Evolutionary conservation across 2,113 vertebrate genomes (phyloP), one percentile per base, ranked within the genome.

Genomic region (Promerops cafer): DNA sequence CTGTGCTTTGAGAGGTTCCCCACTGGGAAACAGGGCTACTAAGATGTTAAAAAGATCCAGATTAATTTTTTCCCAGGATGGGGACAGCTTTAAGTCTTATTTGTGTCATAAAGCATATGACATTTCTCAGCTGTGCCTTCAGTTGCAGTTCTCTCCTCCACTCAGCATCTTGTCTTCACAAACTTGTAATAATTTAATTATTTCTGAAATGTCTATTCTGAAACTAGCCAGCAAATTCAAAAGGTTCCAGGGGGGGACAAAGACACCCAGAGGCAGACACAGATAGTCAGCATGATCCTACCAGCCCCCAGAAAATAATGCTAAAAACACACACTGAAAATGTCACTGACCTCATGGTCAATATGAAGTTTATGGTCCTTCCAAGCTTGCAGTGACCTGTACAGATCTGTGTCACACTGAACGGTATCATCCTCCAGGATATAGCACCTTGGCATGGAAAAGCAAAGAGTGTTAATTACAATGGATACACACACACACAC

Each of bases 311-410:
- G 83, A 68, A 81, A 63, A 52, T 20, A 64, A 9, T 0, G 1
- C 66, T 64, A 50, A 66, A 45, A 71, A 9, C 20, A 57, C 28
- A 49, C 39, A 11, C 28, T 26, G 68, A 8, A 37, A 78, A 11
- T 56, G 39, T 26, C 91, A 93, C 96, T 89, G 80, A 99, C 99
- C 99, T 99, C 99, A 2, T 99, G 99, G 96, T 99, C 99, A 49
- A 99, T 99, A 95, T 99, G 99, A 70, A 99, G 96, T 86, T 99
- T 99, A 97, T 99, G 99, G 94, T 99, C 99, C 93, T 99, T 99
- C 99, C 99, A 99, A 21, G 99, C 99, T 95, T 99, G 99, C 78
- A 99, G 98, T 64, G 99, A 99, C 92, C 98, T 99, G 96, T 99
- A 99, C 66, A 99, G 97, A 83, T 99, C 98, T 60, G 98, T 98